Conservation (phyloP, 2,113 vertebrate genomes). For the Callipepla squamata region DNA sequence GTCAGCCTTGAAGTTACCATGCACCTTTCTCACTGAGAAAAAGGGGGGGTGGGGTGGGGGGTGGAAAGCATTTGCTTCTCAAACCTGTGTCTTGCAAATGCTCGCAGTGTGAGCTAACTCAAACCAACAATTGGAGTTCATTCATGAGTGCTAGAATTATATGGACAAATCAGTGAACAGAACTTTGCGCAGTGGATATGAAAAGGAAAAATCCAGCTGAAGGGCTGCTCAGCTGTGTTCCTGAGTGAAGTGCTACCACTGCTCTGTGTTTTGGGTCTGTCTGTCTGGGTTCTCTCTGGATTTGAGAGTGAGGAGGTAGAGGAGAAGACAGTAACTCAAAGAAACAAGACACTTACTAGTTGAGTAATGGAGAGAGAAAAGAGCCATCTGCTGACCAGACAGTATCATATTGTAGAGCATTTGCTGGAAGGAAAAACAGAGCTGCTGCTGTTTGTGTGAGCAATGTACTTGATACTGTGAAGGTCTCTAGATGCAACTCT, state of each 20-base stretch:
- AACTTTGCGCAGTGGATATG: background rate
- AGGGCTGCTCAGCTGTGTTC: background rate
- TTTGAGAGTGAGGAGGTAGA: background rate
- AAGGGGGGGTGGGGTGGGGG: no score
- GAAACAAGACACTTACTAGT: background rate
- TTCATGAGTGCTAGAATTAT: background rate
- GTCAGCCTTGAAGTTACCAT: background rate
- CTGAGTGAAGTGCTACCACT: background rate
- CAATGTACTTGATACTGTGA: background rate
- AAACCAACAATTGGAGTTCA: background rate
- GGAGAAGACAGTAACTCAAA: background rate
- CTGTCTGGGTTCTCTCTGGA: fast-evolving
- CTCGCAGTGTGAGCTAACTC: background rate
- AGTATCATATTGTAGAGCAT: background rate
- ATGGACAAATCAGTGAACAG: background rate
- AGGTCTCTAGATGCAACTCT: background rate
- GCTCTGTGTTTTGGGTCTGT: background rate
- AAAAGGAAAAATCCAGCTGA: background rate
- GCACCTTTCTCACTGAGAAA: background rate
- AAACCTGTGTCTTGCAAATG: background rate
- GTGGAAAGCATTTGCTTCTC: background rate
- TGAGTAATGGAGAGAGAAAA: background rate
- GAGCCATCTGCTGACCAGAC: background rate
- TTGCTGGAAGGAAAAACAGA: background rate
- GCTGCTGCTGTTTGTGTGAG: background rate